These are phyloP conservation scores for Callorhinus ursinus DNA, from an alignment of 2,113 vertebrate genomes.

Conservation along the genomic window DNA sequence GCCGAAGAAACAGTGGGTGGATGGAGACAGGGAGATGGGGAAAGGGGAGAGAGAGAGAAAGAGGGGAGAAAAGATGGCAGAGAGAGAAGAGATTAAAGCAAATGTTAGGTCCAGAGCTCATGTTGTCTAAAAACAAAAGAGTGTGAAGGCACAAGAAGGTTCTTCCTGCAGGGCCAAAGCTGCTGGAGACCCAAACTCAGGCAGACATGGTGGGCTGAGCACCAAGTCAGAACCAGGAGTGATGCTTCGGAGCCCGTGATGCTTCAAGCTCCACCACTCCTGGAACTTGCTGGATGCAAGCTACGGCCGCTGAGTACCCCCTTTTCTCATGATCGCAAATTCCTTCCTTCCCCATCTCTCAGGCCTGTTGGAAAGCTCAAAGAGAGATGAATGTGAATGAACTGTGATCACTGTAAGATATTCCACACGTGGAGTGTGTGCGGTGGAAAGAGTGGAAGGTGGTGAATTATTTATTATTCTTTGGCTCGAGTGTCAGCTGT, in stretches of 20 bases:
- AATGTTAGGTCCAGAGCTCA: background rate
- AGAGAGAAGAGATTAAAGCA: background rate
- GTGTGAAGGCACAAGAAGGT: background rate
- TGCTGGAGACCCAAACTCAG: background rate
- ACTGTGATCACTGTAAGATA: conserved; percentile 41
- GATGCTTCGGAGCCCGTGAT: background rate
- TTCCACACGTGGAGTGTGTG: background rate
- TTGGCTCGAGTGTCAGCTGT: background rate
- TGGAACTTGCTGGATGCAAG: background rate
- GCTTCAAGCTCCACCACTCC: background rate
- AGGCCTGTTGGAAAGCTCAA: background rate
- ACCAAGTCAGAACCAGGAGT: background rate
- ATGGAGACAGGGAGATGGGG: background rate
- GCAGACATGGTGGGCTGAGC: background rate
- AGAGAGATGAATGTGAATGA: conserved; percentile 39
- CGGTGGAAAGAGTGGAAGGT: background rate
- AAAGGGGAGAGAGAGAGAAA: background rate
- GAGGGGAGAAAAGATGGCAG: background rate
- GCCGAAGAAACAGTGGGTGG: background rate
- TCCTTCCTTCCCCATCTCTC: conserved; percentile 14
- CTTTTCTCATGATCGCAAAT: background rate
- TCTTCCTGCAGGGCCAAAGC: background rate
- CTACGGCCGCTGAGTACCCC: background rate
- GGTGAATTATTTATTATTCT: conserved; percentile 60
- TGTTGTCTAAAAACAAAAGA: background rate